phyloP scores from a whole-genome alignment of 2,888 invertebrate species.

The Acanthosepion esculentum region DNA sequence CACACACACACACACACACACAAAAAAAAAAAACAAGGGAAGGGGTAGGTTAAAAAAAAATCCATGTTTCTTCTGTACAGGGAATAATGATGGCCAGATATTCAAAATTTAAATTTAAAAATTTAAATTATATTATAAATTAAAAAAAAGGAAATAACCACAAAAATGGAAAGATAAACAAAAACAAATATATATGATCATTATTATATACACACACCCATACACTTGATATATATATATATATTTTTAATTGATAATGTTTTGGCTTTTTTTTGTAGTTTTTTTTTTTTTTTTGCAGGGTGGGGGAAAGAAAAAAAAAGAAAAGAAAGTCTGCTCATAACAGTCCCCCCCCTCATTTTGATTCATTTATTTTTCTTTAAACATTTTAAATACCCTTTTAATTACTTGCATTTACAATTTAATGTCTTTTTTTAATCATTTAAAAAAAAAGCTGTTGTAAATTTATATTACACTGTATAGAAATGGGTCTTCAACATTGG shows the following conservation, averaged over 20 bases:
- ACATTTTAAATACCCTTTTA: neutral
- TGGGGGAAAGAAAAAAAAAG: neutral
- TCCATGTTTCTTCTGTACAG: neutral
- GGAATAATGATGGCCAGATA: neutral
- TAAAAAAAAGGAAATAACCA: too few relatives aligned
- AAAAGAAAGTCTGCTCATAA: slow-evolving; percentile 33
- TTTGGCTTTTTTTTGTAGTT: neutral
- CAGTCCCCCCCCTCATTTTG: neutral
- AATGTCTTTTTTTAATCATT: neutral
- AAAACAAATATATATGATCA: neutral
- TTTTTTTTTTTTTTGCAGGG: neutral
- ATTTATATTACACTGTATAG: neutral
- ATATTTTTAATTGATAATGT: too few relatives aligned
- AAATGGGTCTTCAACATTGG: neutral
- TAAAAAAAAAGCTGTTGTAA: neutral
- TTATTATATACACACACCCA: neutral
- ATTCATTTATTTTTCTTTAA: neutral
- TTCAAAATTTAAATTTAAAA: neutral
- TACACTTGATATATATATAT: neutral
- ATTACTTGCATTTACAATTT: slow-evolving; percentile 24
- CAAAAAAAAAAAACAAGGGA: neutral
- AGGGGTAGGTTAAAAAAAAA: neutral
- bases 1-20: neutral
- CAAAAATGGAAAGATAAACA: neutral
- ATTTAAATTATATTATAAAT: neutral